Percentiles rank a stretch among this genome's conserved stretches.
Evolutionary conservation across 2,888 invertebrate genomes (phyloP).

Genomic region (Lydus trimaculatus): DNA sequence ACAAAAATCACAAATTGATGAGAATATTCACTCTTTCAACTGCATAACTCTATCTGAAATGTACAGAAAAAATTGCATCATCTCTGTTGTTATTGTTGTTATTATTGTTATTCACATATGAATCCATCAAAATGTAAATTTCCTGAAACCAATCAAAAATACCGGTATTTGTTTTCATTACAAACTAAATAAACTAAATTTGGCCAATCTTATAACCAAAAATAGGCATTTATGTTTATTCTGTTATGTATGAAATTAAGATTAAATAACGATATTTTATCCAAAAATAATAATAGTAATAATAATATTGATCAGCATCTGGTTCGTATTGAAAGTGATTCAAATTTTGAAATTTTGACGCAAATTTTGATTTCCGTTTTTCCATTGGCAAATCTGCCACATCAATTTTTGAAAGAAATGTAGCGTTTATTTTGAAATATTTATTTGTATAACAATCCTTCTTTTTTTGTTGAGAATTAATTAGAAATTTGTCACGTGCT

Average conservation of each 20-base stretch:
- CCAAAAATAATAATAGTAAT: not conserved
- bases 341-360: not conserved
- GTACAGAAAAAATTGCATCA: not conserved
- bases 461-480: not conserved
- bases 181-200: not conserved
- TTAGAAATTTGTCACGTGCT: not conserved
- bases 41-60: not conserved
- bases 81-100: not conserved
- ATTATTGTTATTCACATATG: no score
- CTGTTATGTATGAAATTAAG: not conserved
- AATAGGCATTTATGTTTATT: not conserved
- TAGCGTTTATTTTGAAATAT: not conserved
- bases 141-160: not conserved
- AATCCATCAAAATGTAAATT: not conserved
- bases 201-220: not conserved
- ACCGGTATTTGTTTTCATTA: not conserved
- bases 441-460: not conserved
- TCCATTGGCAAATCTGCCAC: not conserved
- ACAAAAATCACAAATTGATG: not conserved
- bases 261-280: not conserved
- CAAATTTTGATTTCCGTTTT: not conserved
- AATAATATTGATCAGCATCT: not conserved
- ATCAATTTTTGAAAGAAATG: not conserved
- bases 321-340: not conserved
- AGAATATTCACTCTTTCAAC: no score